phyloP scores from a whole-genome alignment of 2,797 vertebrate species.

The Pseudochirops corinnae region DNA sequence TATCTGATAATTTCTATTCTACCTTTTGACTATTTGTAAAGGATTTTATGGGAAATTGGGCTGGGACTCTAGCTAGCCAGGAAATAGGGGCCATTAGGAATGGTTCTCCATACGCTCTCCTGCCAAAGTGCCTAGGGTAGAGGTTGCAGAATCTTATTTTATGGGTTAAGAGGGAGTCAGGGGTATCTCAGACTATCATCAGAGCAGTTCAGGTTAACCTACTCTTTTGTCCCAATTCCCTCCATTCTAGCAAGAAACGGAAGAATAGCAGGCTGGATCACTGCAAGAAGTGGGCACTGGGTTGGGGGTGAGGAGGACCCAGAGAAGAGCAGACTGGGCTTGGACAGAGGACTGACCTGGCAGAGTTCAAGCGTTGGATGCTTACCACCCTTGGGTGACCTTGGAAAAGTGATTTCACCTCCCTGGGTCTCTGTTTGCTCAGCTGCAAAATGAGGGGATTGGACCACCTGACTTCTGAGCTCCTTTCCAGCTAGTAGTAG shows the following conservation, averaged over 20 bases:
- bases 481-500: background rate
- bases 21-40: slow-evolving; percentile 38
- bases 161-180: background rate
- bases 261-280: background rate
- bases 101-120: background rate
- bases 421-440: background rate
- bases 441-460: background rate
- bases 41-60: slow-evolving; percentile 1
- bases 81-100: background rate
- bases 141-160: background rate
- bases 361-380: background rate
- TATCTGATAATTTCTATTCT: slow-evolving; percentile 8
- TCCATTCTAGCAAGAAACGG: background rate
- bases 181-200: background rate
- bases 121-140: background rate
- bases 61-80: background rate
- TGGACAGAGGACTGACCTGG: background rate
- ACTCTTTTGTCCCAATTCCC: background rate
- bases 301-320: background rate
- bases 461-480: background rate
- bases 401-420: background rate
- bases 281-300: background rate
- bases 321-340: background rate
- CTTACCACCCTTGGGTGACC: background rate
- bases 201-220: background rate